A percentile compares a stretch with the other conserved stretches of the same genome.
phyloP scores from a whole-genome alignment of 2,888 invertebrate species.

The Formica aserva region DNA sequence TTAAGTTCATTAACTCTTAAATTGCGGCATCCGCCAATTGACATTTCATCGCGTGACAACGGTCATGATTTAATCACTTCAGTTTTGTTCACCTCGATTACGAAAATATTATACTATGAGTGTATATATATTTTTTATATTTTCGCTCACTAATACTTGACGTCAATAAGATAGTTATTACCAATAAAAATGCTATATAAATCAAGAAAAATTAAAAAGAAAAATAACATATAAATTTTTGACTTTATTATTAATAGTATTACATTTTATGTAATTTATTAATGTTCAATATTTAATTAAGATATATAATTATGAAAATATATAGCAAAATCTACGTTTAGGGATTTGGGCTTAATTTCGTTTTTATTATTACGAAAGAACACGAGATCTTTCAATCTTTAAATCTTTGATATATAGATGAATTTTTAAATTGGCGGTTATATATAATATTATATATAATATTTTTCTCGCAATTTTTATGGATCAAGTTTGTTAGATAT shows the following conservation, averaged over 20 bases:
- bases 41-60: slow-evolving; percentile 28
- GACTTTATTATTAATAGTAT: too few relatives aligned
- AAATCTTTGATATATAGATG: background rate
- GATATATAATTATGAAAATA: background rate
- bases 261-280: background rate
- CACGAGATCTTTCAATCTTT: too few relatives aligned
- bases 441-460: background rate
- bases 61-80: slow-evolving; percentile 4
- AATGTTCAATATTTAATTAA: background rate
- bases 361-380: background rate
- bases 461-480: background rate
- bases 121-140: background rate
- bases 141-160: background rate
- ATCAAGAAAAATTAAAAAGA: background rate
- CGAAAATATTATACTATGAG: slow-evolving; percentile 3
- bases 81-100: background rate
- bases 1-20: slow-evolving; percentile 48
- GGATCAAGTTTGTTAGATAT: slow-evolving; percentile 11
- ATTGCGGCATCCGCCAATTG: slow-evolving; percentile 20
- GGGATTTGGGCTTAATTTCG: background rate
- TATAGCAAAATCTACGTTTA: background rate
- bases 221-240: background rate
- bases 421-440: background rate
- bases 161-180: background rate
- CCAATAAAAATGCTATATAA: background rate